phyloP scores from a whole-genome alignment of 2,113 vertebrate species.

The Varanus komodoensis region DNA sequence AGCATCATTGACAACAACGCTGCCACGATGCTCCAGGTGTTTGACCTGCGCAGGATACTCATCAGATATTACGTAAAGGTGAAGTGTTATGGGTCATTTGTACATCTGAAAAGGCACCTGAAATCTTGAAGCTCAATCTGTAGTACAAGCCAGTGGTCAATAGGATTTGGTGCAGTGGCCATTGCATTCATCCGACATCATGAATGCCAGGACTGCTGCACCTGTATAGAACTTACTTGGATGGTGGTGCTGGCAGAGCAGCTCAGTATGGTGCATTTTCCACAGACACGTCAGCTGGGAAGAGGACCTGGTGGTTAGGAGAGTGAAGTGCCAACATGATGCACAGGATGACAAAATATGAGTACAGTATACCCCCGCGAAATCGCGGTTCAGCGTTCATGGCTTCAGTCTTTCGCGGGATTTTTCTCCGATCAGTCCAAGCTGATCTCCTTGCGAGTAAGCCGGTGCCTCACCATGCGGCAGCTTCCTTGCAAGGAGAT shows the following conservation, averaged over 20 bases:
- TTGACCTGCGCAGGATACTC: constrained; percentile 93
- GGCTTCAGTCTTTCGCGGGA: too few relatives aligned
- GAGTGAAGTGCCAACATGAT: too few relatives aligned
- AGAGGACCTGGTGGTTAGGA: not conserved
- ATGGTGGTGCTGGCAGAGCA: not conserved
- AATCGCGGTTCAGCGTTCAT: too few relatives aligned
- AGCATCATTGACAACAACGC: constrained; percentile 97
- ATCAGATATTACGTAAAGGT: constrained; percentile 97
- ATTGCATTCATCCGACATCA: not conserved
- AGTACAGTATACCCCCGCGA: too few relatives aligned
- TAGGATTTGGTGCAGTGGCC: not conserved
- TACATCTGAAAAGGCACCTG: not conserved
- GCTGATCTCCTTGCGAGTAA: too few relatives aligned
- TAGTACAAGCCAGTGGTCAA: not conserved
- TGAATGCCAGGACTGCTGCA: not conserved
- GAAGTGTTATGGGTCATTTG: not conserved
- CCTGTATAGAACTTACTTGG: not conserved
- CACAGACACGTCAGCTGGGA: not conserved
- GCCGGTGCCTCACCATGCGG: too few relatives aligned
- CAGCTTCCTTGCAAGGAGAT: too few relatives aligned
- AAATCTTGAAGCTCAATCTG: not conserved
- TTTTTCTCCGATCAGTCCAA: too few relatives aligned
- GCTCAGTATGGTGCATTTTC: not conserved
- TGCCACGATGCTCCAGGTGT: constrained; percentile 96
- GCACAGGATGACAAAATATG: not conserved